A percentile compares a stretch with the other conserved stretches of the same genome.
These are phyloP conservation scores for Acleris cristana DNA, from an alignment of 2,888 invertebrate species.

Conservation along the genomic window DNA sequence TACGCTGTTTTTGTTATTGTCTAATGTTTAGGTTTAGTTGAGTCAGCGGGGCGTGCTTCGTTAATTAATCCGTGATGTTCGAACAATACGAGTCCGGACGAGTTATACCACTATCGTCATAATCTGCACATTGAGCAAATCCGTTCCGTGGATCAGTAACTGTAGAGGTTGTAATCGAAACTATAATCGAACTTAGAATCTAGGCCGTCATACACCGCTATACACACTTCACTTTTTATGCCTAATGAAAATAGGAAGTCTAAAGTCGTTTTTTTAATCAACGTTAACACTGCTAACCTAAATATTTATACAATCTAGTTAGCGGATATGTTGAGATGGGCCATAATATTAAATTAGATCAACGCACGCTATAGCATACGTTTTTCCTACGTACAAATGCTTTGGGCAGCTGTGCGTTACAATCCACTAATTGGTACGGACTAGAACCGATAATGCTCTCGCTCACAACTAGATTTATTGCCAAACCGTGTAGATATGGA, in stretches of 20 bases:
- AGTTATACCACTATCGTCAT: constrained; percentile 65
- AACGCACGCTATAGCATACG: constrained; percentile 22
- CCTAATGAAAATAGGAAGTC: neutral
- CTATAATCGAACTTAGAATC: constrained; percentile 13
- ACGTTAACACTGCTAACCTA: neutral
- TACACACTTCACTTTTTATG: constrained; percentile 1
- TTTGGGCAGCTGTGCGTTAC: constrained; percentile 34
- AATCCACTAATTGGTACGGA: constrained; percentile 28
- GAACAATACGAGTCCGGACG: constrained; percentile 51
- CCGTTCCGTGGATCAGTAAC: constrained; percentile 26
- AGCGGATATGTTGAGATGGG: constrained; percentile 15
- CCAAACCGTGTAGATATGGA: neutral
- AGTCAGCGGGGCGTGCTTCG: constrained; percentile 17
- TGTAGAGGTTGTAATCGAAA: constrained; percentile 32
- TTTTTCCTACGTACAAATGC: constrained; percentile 28
- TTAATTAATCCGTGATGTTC: constrained; percentile 26
- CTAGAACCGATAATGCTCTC: constrained; percentile 16
- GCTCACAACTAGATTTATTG: constrained; percentile 14
- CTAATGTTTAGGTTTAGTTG: constrained; percentile 18
- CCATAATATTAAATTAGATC: constrained; percentile 29
- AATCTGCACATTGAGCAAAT: constrained; percentile 46
- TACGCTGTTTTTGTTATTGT: constrained; percentile 21
- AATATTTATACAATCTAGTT: no score
- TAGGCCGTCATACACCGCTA: constrained; percentile 11
- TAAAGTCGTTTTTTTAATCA: constrained; percentile 9